Evolutionary conservation across 2,113 vertebrate species (phyloP), one percentile per base, ranked within the genome.

Genomic region (Saimiri boliviensis): DNA sequence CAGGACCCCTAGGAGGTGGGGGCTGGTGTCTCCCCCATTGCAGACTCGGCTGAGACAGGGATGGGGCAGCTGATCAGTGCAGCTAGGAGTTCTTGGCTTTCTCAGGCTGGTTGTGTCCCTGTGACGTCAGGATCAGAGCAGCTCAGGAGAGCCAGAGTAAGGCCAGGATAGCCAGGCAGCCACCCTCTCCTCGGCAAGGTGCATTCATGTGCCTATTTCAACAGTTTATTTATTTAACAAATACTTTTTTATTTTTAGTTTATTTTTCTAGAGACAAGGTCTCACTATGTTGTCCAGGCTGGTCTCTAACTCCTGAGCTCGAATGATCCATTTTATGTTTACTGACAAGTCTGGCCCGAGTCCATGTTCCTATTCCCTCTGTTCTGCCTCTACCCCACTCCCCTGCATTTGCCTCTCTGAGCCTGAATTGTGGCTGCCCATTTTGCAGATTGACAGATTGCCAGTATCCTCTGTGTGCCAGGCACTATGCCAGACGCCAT

Each of bases 361-460:
- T 37, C 80, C 40, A 27, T 0, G 1, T 23, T 27, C 1, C 0
- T 1, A 16, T 27, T 54, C 49, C 49, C 45, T n/a, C 5, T 7
- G 74, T 66, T 76, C 45, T 56, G 42, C 40, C 37, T 12, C 83
- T 8, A 37, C 25, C 63, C n/a, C 2, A 20, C 30, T 40, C 21
- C 58, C 3, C 3, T 12, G 13, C 77, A 13, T 27, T 16, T 89
- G 77, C 40, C 73, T 32, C 35, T 25, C 30, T 45, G 63, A 83
- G 37, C 52, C 27, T 19, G 23, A 37, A 40, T n/a, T 32, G 37
- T 27, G 66, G 56, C 66, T 60, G 37, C 95, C 66, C 35, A 0
- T 79, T 88, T 40, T 63, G 42, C 60, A 81, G 37, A n/a, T 47
- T 52, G 58, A 6, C 52, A 20, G 25, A 49, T 82, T 54, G 40